A percentile compares a stretch with the other conserved stretches of the same genome.
These are phyloP conservation scores for Drosophila pullipes DNA, from an alignment of 2,888 invertebrate species.

Conservation along the genomic window DNA sequence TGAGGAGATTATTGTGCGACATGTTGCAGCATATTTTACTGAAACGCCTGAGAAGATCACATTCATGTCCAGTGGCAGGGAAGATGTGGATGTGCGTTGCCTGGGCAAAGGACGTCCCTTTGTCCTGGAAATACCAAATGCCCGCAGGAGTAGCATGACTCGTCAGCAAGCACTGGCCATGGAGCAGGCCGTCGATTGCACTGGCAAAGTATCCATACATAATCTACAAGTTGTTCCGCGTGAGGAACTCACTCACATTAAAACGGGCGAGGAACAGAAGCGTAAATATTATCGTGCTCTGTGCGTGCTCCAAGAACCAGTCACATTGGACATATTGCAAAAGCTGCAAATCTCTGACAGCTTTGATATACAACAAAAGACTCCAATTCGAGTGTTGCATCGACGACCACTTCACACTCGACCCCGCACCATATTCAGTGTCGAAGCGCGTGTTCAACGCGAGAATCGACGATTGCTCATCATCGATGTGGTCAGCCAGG, in stretches of 20 bases:
- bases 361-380: constrained; percentile 91
- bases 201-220: constrained; percentile 87
- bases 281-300: constrained; percentile 94
- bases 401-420: constrained; percentile 91
- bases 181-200: constrained; percentile 87
- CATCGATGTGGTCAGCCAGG: constrained; percentile 91
- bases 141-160: constrained; percentile 87
- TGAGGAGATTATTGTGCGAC: constrained; percentile 93
- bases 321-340: constrained; percentile 87
- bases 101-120: constrained; percentile 97
- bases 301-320: constrained; percentile 87
- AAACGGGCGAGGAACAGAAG: constrained; percentile 95
- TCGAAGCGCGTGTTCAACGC: constrained; percentile 87
- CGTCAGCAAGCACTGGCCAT: constrained; percentile 86
- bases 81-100: constrained; percentile 98
- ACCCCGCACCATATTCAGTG: constrained; percentile 88
- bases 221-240: constrained; percentile 90
- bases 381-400: constrained; percentile 96
- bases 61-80: constrained; percentile 96
- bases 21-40: constrained; percentile 87
- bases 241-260: constrained; percentile 89
- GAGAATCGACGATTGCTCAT: constrained; percentile 86
- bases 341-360: constrained; percentile 84
- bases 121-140: constrained; percentile 93
- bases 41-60: constrained; percentile 86